phyloP scores from a whole-genome alignment of 2,113 vertebrate genomes.

The Dermatemys mawii region DNA sequence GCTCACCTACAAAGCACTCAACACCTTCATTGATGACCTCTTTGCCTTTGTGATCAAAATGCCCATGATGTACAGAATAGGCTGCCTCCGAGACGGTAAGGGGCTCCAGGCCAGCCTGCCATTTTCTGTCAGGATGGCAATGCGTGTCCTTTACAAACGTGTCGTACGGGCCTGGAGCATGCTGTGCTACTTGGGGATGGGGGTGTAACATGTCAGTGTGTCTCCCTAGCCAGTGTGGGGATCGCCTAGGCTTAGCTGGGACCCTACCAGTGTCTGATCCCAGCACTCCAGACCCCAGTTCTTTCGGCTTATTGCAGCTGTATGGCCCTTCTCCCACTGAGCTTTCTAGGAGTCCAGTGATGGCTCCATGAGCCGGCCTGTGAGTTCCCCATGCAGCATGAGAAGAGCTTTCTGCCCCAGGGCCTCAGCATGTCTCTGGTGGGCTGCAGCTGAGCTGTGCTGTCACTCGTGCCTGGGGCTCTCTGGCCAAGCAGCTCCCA shows the following conservation, averaged over 20 bases:
- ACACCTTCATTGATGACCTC: slow-evolving; percentile 96
- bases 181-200: neutral
- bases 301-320: neutral
- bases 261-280: neutral
- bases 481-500: neutral
- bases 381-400: neutral
- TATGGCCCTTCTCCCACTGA: neutral
- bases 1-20: slow-evolving; percentile 97
- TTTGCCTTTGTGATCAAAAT: slow-evolving; percentile 98
- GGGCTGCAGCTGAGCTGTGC: neutral
- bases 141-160: neutral
- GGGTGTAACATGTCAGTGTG: neutral
- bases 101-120: neutral
- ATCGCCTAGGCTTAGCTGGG: neutral
- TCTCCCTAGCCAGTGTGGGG: neutral
- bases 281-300: neutral
- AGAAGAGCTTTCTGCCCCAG: neutral
- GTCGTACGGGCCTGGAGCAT: neutral
- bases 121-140: neutral
- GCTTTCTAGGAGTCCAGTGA: neutral
- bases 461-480: neutral
- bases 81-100: slow-evolving; percentile 94
- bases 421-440: neutral
- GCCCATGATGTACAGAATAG: slow-evolving; percentile 98
- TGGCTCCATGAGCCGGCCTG: neutral